phyloP scores from a whole-genome alignment of 1,140 invertebrate species.

The Drosophila nebulosa region DNA sequence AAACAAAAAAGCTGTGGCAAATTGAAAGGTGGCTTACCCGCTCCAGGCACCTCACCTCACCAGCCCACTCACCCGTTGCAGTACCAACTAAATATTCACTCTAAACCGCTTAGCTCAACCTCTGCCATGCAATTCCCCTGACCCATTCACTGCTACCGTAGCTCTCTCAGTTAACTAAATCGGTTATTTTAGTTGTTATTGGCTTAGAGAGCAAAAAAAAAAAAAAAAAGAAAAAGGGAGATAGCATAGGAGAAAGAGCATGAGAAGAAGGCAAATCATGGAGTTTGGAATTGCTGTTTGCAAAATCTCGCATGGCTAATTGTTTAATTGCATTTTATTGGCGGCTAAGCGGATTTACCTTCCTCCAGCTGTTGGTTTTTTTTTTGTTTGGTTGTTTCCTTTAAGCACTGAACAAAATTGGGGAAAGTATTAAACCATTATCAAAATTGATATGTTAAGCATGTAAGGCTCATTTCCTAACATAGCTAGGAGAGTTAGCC shows the following conservation, averaged over 20 bases:
- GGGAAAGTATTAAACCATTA: no score
- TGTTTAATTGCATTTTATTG: constrained; percentile 63
- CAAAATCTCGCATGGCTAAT: constrained; percentile 40
- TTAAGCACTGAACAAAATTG: neutral
- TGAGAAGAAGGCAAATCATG: constrained; percentile 3
- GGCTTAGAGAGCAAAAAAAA: neutral
- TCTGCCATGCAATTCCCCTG: neutral
- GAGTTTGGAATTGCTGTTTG: neutral
- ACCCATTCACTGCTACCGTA: neutral
- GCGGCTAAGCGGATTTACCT: constrained; percentile 40
- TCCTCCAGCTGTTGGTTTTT: neutral
- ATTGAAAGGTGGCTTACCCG: neutral
- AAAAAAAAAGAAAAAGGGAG: neutral
- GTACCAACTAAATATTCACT: neutral
- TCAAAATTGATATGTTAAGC: no score
- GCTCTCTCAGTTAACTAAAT: neutral
- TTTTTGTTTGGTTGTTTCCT: no score
- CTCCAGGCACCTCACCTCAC: neutral
- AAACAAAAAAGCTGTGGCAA: neutral
- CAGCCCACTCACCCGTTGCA: neutral
- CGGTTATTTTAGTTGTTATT: neutral
- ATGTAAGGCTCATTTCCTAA: no score
- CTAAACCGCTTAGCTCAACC: neutral
- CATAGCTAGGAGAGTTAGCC: no score
- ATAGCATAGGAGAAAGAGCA: neutral